Evolutionary conservation across 2,888 invertebrate species (phyloP).

Genomic region (Anagyrus pseudococci): DNA sequence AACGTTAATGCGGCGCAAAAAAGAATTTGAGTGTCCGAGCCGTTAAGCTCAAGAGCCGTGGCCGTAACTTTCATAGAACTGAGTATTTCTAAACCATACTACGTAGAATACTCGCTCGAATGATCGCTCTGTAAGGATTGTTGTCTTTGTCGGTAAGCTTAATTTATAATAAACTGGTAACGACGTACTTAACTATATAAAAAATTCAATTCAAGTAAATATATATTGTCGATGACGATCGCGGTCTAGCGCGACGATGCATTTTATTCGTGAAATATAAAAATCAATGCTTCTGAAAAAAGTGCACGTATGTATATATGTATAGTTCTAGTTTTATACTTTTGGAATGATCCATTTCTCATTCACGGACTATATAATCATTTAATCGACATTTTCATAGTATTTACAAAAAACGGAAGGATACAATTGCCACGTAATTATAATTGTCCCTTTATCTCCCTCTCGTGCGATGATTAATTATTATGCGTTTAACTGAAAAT

Average conservation of each 20-base stretch:
- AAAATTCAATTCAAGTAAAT: constrained; percentile 38
- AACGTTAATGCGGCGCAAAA: constrained; percentile 13
- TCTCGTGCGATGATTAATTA: constrained; percentile 18
- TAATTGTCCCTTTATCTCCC: neutral
- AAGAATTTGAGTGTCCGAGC: constrained; percentile 22
- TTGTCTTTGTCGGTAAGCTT: constrained; percentile 10
- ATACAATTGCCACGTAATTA: constrained; percentile 29
- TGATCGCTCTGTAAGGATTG: constrained; percentile 18
- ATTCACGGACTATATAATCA: constrained; percentile 33
- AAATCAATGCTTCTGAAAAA: constrained; percentile 37
- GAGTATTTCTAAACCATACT: constrained; percentile 31
- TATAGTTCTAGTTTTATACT: constrained; percentile 32
- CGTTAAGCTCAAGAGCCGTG: no score
- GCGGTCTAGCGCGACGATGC: constrained; percentile 26
- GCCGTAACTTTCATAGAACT: constrained; percentile 17
- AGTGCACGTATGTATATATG: constrained; percentile 32
- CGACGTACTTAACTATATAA: constrained; percentile 23
- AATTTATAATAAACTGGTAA: constrained; percentile 32
- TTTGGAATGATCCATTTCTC: constrained; percentile 34
- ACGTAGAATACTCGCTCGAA: constrained; percentile 5
- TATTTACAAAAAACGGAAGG: constrained; percentile 39
- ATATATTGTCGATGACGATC: constrained; percentile 34
- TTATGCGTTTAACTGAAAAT: constrained; percentile 16
- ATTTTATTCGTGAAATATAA: constrained; percentile 33
- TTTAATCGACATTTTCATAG: constrained; percentile 19